phyloP scores from a whole-genome alignment of 1,140 invertebrate species.

The Coptotermes formosanus region DNA sequence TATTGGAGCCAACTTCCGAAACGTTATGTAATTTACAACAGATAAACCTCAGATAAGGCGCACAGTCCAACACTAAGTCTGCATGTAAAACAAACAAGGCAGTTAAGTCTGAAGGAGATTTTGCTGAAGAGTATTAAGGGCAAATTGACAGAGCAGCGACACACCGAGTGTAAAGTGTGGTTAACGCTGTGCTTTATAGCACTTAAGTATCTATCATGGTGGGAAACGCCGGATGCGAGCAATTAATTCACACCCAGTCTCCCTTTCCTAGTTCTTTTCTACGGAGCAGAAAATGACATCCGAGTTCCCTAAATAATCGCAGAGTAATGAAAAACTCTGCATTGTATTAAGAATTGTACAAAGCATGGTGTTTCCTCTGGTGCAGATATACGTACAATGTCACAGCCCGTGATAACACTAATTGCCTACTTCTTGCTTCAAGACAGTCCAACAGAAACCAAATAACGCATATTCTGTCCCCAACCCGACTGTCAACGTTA shows the following conservation, averaged over 20 bases:
- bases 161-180: too few species aligned
- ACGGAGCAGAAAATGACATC: conserved; percentile 5
- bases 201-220: too few species aligned
- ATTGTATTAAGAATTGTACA: background rate
- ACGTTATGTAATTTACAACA: too few species aligned
- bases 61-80: too few species aligned
- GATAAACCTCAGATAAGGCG: too few species aligned
- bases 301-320: background rate
- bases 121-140: too few species aligned
- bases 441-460: background rate
- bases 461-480: background rate
- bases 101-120: too few species aligned
- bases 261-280: background rate
- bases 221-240: background rate
- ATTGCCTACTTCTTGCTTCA: background rate
- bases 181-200: too few species aligned
- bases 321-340: background rate
- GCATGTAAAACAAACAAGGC: too few species aligned
- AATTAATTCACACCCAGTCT: background rate
- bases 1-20: too few species aligned
- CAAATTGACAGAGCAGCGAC: too few species aligned
- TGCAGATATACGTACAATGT: background rate
- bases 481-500: background rate
- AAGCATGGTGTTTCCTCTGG: background rate
- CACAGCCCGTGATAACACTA: background rate